Evolutionary conservation across 2,113 vertebrate species (phyloP).

Genomic region (Cromileptes altivelis): DNA sequence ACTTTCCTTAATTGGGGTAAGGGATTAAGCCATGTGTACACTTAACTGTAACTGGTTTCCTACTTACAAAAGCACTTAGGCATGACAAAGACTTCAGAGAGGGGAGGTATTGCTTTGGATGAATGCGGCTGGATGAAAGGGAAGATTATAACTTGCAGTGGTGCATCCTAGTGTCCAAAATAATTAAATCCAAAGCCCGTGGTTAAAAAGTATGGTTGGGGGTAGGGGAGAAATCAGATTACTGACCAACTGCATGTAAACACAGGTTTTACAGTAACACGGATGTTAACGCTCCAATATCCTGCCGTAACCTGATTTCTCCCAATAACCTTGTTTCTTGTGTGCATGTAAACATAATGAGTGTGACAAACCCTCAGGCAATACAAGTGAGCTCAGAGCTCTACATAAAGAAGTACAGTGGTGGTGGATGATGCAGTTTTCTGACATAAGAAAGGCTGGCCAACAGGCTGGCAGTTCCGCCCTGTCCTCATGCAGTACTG

Average conservation of each 20-base stretch:
- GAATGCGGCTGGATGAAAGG: constrained; percentile 30
- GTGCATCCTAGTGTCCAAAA: constrained; percentile 35
- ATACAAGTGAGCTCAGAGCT: constrained; percentile 28
- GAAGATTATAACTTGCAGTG: constrained; percentile 16
- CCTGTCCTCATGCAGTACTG: constrained; percentile 1
- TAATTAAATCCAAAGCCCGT: constrained; percentile 51
- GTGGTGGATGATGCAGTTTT: constrained; percentile 4
- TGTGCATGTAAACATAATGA: constrained; percentile 6
- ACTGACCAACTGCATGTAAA: constrained; percentile 51
- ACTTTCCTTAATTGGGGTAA: background rate
- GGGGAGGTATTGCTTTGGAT: constrained; percentile 5
- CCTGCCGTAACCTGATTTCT: constrained; percentile 38
- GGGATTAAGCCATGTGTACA: background rate
- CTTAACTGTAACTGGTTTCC: background rate
- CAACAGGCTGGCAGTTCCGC: background rate
- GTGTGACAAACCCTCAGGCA: constrained; percentile 34
- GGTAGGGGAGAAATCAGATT: constrained; percentile 45
- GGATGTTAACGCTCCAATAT: constrained; percentile 29
- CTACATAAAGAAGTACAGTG: background rate
- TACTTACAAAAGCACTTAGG: constrained; percentile 6
- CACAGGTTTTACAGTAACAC: constrained; percentile 12
- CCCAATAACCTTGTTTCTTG: constrained; percentile 18
- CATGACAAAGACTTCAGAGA: constrained; percentile 9
- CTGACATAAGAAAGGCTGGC: constrained; percentile 18
- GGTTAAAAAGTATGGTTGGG: constrained; percentile 26